phyloP scores from a whole-genome alignment of 1,140 invertebrate species.

The Pygmarrhopalites habei region DNA sequence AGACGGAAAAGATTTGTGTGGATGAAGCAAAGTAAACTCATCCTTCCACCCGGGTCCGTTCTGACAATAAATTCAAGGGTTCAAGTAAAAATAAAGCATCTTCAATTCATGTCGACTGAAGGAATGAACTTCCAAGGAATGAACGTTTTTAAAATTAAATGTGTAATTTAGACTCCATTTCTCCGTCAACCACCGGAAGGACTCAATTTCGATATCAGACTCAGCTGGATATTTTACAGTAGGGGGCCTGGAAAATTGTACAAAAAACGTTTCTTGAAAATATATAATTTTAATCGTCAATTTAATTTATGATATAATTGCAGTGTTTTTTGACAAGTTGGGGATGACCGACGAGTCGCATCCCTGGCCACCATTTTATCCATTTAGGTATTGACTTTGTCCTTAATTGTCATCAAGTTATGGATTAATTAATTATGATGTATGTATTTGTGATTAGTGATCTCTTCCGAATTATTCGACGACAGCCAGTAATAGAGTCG shows the following conservation, averaged over 20 bases:
- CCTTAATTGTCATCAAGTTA: neutral
- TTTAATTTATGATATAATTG: neutral
- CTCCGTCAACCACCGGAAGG: constrained; percentile 12
- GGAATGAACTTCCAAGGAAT: no score
- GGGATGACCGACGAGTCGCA: constrained; percentile 29
- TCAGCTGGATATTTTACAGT: constrained; percentile 31
- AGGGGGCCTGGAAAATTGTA: neutral
- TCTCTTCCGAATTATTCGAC: neutral
- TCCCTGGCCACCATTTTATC: constrained; percentile 24
- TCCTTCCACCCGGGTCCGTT: no score
- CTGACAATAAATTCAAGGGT: no score
- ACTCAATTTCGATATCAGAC: constrained; percentile 32
- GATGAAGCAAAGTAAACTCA: no score
- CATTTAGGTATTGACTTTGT: neutral
- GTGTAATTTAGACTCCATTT: neutral
- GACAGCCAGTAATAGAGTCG: neutral
- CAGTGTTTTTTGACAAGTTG: constrained; percentile 35
- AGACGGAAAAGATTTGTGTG: no score
- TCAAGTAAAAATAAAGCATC: no score
- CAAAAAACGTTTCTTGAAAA: neutral
- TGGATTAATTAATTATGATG: no score
- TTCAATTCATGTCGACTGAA: no score
- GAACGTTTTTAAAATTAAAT: no score
- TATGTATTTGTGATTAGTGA: neutral
- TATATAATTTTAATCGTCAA: neutral